A percentile compares a stretch with the other conserved stretches of the same genome.
Conservation (phyloP, 2,797 vertebrate species). For the Macroramphosus scolopax region DNA sequence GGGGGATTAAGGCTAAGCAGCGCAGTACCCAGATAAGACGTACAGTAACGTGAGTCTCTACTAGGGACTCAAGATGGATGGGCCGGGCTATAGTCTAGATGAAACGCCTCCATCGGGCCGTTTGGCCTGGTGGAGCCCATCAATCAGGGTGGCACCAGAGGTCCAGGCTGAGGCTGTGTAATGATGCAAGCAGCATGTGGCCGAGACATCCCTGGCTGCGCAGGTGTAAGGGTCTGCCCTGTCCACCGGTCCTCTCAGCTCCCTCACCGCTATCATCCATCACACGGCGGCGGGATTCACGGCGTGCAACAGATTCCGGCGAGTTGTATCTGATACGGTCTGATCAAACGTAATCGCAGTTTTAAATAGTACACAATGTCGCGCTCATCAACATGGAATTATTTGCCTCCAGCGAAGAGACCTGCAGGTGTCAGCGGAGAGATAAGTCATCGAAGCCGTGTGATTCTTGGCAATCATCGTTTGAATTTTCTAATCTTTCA, state of each 20-base stretch:
- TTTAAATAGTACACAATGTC: no score
- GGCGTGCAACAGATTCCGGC: slow-evolving; percentile 55
- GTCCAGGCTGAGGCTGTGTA: slow-evolving; percentile 79
- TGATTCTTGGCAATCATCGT: slow-evolving; percentile 17
- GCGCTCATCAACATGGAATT: no score
- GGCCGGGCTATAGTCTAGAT: slow-evolving; percentile 61
- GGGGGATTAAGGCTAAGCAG: slow-evolving; percentile 65
- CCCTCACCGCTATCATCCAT: slow-evolving; percentile 65
- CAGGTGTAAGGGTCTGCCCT: slow-evolving; percentile 76
- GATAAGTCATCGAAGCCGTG: no score
- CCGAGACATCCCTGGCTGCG: slow-evolving; percentile 71
- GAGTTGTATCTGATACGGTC: slow-evolving; percentile 43
- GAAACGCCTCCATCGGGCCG: slow-evolving; percentile 74
- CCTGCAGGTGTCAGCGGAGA: no score
- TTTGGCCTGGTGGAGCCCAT: slow-evolving; percentile 76
- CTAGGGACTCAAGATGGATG: slow-evolving; percentile 76
- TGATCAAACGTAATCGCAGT: no score
- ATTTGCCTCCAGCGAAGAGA: no score
- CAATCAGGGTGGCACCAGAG: slow-evolving; percentile 78
- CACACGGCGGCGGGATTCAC: slow-evolving; percentile 54
- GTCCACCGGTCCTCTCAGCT: slow-evolving; percentile 63
- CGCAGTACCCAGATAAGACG: slow-evolving; percentile 48
- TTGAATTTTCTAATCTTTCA: slow-evolving; percentile 46
- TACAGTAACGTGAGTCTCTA: slow-evolving; percentile 65
- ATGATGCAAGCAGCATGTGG: slow-evolving; percentile 81